Percentiles rank a stretch among this genome's conserved stretches.
These are phyloP conservation scores for Gila robusta DNA, from an alignment of 2,797 vertebrate genomes.

Conservation along the genomic window DNA sequence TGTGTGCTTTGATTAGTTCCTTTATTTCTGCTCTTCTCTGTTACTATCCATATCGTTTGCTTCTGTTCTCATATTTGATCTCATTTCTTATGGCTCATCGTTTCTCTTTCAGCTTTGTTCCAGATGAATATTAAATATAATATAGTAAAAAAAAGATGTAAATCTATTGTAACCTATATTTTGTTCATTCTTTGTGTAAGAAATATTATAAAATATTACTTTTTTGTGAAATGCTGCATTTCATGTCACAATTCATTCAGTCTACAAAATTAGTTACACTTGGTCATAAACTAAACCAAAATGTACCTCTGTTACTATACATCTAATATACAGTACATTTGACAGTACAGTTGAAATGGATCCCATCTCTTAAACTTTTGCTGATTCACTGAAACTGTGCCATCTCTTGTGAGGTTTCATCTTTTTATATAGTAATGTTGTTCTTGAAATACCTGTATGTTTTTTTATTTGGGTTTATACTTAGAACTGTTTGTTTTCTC, in stretches of 20 bases:
- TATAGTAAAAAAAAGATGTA: not conserved
- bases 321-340: not conserved
- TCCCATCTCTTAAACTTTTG: not conserved
- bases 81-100: not conserved
- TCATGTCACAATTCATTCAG: not conserved
- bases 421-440: not conserved
- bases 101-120: conserved; percentile 4
- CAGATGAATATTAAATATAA: not conserved
- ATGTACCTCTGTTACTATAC: not conserved
- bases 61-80: not conserved
- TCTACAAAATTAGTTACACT: not conserved
- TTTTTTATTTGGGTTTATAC: not conserved
- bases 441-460: not conserved
- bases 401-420: not conserved
- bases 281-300: not conserved
- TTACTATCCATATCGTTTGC: not conserved
- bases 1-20: not conserved
- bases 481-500: not conserved
- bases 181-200: not conserved
- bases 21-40: not conserved
- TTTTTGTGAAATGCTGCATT: not conserved
- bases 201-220: too few relatives aligned
- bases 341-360: not conserved
- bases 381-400: not conserved
- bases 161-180: not conserved